Conservation (phyloP, 2,113 vertebrate genomes). For the Meriones unguiculatus region DNA sequence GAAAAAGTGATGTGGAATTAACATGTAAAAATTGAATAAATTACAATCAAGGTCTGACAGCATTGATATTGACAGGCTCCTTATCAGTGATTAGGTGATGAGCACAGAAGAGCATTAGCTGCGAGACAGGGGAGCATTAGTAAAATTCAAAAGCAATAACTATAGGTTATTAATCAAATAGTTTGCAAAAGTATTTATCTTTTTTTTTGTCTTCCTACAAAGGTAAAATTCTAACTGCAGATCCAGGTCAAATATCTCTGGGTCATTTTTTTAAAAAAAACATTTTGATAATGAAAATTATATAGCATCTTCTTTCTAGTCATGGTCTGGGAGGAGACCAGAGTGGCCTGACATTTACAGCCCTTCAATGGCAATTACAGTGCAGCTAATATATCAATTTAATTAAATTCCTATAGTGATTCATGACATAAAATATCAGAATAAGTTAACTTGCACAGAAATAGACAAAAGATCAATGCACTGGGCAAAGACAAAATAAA, state of each 20-base stretch:
- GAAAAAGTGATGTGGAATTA: slow-evolving; percentile 48
- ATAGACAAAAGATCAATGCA: slow-evolving; percentile 82
- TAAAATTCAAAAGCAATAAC: neutral
- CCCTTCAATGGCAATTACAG: slow-evolving; percentile 84
- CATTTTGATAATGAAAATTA: slow-evolving; percentile 80
- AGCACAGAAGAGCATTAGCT: slow-evolving; percentile 49
- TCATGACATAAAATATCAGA: slow-evolving; percentile 83
- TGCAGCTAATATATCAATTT: slow-evolving; percentile 86
- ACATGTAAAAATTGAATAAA: neutral
- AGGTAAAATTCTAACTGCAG: slow-evolving; percentile 1
- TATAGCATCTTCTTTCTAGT: slow-evolving; percentile 77
- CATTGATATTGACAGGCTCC: neutral
- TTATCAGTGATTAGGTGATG: neutral
- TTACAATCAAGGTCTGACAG: neutral
- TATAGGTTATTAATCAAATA: slow-evolving; percentile 25
- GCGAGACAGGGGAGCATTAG: slow-evolving; percentile 51
- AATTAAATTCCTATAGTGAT: slow-evolving; percentile 86
- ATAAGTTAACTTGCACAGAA: slow-evolving; percentile 83
- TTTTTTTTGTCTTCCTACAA: neutral
- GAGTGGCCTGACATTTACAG: slow-evolving; percentile 81
- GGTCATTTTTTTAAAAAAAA: slow-evolving; percentile 42
- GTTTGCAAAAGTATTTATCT: neutral
- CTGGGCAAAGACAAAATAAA: slow-evolving; percentile 74
- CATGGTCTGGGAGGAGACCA: slow-evolving; percentile 75
- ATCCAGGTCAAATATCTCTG: neutral